Evolutionary conservation across 64 coral and sea anemone species (phyloP), one percentile per base, ranked within the genome.

Genomic region (Astreopora myriophthalma): DNA sequence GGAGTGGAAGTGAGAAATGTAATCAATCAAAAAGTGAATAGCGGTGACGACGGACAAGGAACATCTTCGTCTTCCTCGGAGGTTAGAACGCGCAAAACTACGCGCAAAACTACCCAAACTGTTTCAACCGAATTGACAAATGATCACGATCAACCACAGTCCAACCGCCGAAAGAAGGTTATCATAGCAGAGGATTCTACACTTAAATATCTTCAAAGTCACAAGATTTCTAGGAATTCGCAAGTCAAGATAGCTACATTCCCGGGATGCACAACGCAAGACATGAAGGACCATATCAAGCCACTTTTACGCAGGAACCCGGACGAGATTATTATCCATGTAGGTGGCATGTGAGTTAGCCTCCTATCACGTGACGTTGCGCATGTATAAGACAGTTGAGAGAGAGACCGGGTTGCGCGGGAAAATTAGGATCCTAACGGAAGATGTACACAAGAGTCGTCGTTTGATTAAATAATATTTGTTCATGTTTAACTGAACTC

Each of bases 211-310:
- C 71, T 88, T 27, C 23, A 79, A 33, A 35, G 74, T 13, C 73
- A 63, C 8, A 79, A 89, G 44, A 89, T 79, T 57, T 79, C 87
- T 0, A 75, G 48, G n/a, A 37, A 76, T 46, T 27, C 44, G 11
- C 52, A 68, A 67, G 73, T 79, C 20, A 68, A 68, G 37, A 46
- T 79, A 34, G 3, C 70, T 23, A 52, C 70, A 13, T 89, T 89
- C 36, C 51, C 57, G 3, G 87, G 72, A 1, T 89, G 73, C 55
- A 76, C 52, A 14, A 89, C 72, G 11, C 12, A 89, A 65, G 73
- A 89, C 49, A 88, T 75, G 69, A 11, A 20, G 26, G 86, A 75
- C 20, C 52, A 69, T 22, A 86, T 71, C 60, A 86, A 86, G 28
- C 84, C 84, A 39, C 14, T 86, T 24, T 8, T 86, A 48, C 25